Base-by-base conservation (phyloP, 2,113 vertebrate species). In the Himantopus leucocephalus region DNA sequence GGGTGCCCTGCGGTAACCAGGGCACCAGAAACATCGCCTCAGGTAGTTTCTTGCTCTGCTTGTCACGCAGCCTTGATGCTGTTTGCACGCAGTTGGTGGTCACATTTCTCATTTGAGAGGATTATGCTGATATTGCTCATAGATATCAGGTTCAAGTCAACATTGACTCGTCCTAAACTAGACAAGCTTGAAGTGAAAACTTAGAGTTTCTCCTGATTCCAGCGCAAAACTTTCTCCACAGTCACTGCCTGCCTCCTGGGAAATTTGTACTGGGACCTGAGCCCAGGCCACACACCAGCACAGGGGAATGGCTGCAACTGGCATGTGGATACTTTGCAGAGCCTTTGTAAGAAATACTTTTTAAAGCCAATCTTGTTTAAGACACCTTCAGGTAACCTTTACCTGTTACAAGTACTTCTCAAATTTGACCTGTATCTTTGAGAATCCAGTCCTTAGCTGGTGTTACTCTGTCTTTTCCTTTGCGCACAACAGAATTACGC, bases 61-160 rank as follows among this genome's bases (percentile, higher is more conserved):
- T 32, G 4, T 29, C 22, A 14, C 0, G 8, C 62, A 85, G 56
- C 3, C 1, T 0, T 68, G 43, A 15, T 35, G 32, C 30, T 64
- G 8, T 52, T 74, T 56, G 64, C 41, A 2, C 19, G 64, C 4
- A 9, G 58, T 32, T 47, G 35, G 14, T 14, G 34, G 59, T 27
- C 9, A 8, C 11, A 12, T 53, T 85, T 93, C 68, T 75, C 16
- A 10, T 62, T 59, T 52, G 22, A 60, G 50, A 79, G 15, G 17
- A 50, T 76, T 62, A 10, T 13, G 5, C 30, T 79, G 22, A 73
- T 78, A 75, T 71, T 85, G 22, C 26, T 91, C 50, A 63, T 1
- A 68, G 47, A 32, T 55, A n/a, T 2, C 20, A 45, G 22, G 20
- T 77, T 80, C 30, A 48, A 71, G 34, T 22, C 55, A 75, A 52